Evolutionary conservation across 2,113 vertebrate genomes (phyloP), one percentile per base, ranked within the genome.

Genomic region (Petrocephalus zakoni): DNA sequence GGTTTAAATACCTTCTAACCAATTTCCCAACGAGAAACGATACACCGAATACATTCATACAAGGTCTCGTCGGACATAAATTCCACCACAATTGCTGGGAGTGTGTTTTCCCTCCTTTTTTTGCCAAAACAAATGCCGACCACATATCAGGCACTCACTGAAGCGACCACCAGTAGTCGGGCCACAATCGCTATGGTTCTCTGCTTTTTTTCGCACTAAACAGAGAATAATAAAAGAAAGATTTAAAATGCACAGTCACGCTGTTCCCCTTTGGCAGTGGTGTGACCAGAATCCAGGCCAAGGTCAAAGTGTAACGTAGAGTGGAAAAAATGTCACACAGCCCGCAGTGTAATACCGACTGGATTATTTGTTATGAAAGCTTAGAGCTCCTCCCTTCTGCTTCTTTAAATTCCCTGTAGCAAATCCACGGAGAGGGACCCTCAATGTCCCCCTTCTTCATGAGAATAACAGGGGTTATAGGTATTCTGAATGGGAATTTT

Each of bases 361-460:
- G 53, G 46, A 21, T 61, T 21, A 49, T 29, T 56, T 58, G 37
- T 61, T 56, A 34, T 52, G 11, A 61, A 49, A 61, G 25, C 86
- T 46, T 68, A 13, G 89, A 47, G 11, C 17, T 82, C 58, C 83
- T 89, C 53, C 58, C 87, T 83, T 25, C 64, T 72, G 87, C 75
- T 87, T 87, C 89, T 84, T 34, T 85, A 15, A 6, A 68, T 46
- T 29, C 42, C 58, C 5, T 58, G 55, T n/a, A 82, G 85, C 22
- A 29, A 72, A 49, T 22, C 22, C 61, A 85, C n/a, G n/a, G 49
- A 13, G 88, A 53, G 7, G 64, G 53, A 85, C 58, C n/a, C 78
- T 25, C n/a, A 37, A 19, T 29, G 11, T 85, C 46, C 47, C 5
- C 49, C 49, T 46, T 1, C 42, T 85, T 52, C n/a, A 52, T 47